phyloP scores from a whole-genome alignment of 2,797 vertebrate genomes.

The Alosa sapidissima region DNA sequence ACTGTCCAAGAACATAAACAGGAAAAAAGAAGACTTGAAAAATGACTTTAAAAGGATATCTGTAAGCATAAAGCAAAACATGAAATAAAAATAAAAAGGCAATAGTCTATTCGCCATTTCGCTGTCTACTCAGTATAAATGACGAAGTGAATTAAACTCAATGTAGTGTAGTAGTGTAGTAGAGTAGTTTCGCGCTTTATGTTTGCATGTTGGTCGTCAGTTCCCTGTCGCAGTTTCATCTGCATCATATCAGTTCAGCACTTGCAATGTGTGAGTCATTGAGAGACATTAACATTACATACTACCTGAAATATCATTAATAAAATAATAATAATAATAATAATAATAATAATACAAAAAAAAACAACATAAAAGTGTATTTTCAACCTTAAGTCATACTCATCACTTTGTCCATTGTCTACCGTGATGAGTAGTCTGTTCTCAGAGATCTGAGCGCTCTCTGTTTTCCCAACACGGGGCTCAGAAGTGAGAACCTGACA shows the following conservation, averaged over 20 bases:
- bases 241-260: slow-evolving; percentile 54
- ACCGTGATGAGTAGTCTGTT: background rate
- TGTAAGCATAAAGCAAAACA: slow-evolving; percentile 83
- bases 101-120: slow-evolving; percentile 72
- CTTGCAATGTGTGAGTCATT: slow-evolving; percentile 47
- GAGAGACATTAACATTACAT: slow-evolving; percentile 58
- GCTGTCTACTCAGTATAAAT: slow-evolving; percentile 80
- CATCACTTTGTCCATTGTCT: slow-evolving; percentile 25
- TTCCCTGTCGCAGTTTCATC: slow-evolving; percentile 56
- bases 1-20: slow-evolving; percentile 85
- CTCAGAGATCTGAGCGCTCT: background rate
- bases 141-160: slow-evolving; percentile 62
- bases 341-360: slow-evolving; percentile 40
- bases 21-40: slow-evolving; percentile 43
- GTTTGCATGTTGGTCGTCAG: slow-evolving; percentile 73
- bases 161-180: slow-evolving; percentile 58
- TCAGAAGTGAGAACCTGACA: background rate
- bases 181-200: slow-evolving; percentile 66
- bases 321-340: slow-evolving; percentile 31
- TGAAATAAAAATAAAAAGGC: slow-evolving; percentile 72
- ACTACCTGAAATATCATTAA: slow-evolving; percentile 38
- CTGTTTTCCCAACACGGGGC: background rate
- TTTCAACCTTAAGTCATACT: slow-evolving; percentile 29
- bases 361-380: slow-evolving; percentile 40
- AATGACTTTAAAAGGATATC: slow-evolving; percentile 83